Percentiles rank a stretch among this genome's conserved stretches.
These are phyloP conservation scores for Grammomys surdaster DNA, from an alignment of 2,113 vertebrate genomes.

Conservation along the genomic window DNA sequence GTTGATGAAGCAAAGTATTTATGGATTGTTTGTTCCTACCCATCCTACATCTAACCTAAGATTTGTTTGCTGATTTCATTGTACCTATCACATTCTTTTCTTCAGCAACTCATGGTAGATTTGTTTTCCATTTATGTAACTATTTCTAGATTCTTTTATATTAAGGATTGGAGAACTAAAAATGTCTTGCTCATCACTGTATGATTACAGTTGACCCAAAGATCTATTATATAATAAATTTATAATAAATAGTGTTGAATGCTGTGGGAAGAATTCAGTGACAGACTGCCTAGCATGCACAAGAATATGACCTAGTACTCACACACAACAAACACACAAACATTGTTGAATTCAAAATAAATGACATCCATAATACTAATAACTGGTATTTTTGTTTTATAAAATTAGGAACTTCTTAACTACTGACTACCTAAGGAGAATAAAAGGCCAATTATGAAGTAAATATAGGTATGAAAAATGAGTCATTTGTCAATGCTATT, in stretches of 20 bases:
- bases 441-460: constrained; percentile 63
- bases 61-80: background rate
- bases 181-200: background rate
- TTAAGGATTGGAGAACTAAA: background rate
- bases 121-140: background rate
- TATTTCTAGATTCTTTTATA: background rate
- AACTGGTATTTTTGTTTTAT: constrained; percentile 47
- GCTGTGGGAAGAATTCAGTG: background rate
- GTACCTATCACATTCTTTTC: background rate
- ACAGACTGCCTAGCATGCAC: background rate
- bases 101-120: fast-evolving
- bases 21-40: background rate
- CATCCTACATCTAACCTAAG: background rate
- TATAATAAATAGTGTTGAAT: background rate
- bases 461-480: constrained; percentile 64
- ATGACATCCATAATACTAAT: background rate
- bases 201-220: background rate
- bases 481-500: constrained; percentile 71
- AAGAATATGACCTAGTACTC: background rate
- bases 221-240: background rate
- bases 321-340: background rate
- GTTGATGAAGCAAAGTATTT: background rate
- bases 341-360: background rate
- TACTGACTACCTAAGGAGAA: constrained; percentile 36
- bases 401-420: constrained; percentile 43